These are phyloP conservation scores for Dissostichus mawsoni DNA, from an alignment of 2,113 vertebrate genomes.

Conservation along the genomic window DNA sequence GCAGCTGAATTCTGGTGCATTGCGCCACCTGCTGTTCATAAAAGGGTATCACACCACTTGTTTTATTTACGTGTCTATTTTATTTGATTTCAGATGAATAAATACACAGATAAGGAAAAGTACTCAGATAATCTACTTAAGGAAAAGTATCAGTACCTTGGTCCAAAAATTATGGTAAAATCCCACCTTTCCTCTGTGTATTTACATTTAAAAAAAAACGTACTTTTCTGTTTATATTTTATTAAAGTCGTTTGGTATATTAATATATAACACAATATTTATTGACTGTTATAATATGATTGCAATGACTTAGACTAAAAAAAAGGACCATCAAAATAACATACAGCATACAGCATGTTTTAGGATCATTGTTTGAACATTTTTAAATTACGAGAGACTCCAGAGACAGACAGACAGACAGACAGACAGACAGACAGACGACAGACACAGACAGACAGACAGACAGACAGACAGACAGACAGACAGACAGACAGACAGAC, in stretches of 20 bases:
- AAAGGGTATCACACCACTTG: neutral
- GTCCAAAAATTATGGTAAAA: neutral
- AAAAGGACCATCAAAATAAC: neutral
- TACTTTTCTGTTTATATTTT: no score
- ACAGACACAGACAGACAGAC: neutral
- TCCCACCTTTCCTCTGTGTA: no score
- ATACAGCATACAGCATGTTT: neutral
- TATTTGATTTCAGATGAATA: neutral
- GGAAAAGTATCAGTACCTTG: neutral
- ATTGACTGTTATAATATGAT: neutral
- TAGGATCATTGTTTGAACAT: neutral
- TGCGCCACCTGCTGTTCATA: neutral
- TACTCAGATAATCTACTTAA: neutral
- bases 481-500: neutral
- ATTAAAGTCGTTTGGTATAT: no score
- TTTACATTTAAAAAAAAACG: no score
- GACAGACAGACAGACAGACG: neutral
- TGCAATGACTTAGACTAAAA: neutral
- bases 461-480: neutral
- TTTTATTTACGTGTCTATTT: neutral
- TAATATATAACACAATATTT: no score
- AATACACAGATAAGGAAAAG: neutral
- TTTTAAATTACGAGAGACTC: neutral
- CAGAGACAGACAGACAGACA: neutral
- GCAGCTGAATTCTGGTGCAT: neutral